Conservation (phyloP, 2,797 vertebrate genomes). For the Periophthalmus magnuspinnatus region DNA sequence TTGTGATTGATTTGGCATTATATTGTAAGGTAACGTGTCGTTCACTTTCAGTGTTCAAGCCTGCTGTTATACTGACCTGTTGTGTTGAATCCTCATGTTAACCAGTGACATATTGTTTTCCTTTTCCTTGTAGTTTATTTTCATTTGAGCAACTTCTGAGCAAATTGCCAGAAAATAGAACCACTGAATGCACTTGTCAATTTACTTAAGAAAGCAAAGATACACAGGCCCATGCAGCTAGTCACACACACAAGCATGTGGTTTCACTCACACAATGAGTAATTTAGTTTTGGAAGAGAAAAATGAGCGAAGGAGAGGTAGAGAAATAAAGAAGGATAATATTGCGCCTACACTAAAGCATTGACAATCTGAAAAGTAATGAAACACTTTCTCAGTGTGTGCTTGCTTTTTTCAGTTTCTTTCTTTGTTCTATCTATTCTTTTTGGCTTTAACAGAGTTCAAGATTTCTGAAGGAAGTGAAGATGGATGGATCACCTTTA, state of each 20-base stretch:
- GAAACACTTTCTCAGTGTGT: constrained; percentile 77
- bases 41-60: constrained; percentile 4
- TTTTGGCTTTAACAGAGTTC: constrained; percentile 45
- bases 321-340: constrained; percentile 69
- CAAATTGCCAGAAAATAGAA: constrained; percentile 86
- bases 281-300: constrained; percentile 66
- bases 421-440: constrained; percentile 47
- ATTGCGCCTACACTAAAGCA: constrained; percentile 70
- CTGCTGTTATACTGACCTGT: constrained; percentile 43
- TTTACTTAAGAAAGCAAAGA: constrained; percentile 58
- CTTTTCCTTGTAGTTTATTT: constrained; percentile 73
- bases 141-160: constrained; percentile 73
- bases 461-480: constrained; percentile 60
- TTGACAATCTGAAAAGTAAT: constrained; percentile 74
- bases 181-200: constrained; percentile 74
- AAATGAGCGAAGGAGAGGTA: constrained; percentile 48
- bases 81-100: constrained; percentile 48
- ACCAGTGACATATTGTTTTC: constrained; percentile 78
- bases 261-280: constrained; percentile 76
- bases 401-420: constrained; percentile 55
- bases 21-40: constrained; percentile 4
- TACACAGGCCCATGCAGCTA: constrained; percentile 30
- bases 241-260: constrained; percentile 60
- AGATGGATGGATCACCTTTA: constrained; percentile 58
- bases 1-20: background rate